Base-by-base conservation (phyloP, 2,113 vertebrate species). In the Orycteropus afer region DNA sequence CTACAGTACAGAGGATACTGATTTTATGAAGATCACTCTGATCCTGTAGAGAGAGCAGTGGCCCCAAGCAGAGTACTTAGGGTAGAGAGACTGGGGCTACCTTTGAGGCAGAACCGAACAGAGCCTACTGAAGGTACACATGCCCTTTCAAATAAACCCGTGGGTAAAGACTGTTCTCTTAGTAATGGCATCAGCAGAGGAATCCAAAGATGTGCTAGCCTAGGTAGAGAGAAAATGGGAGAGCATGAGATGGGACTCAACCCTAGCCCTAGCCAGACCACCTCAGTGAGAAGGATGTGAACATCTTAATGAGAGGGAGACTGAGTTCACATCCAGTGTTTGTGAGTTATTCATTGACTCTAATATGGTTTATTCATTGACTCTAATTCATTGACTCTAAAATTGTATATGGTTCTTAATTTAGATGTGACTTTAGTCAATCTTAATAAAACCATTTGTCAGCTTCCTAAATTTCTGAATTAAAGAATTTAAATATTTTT, bases 401-500 rank as follows among this genome's bases (percentile, higher is more conserved):
- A 32, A 18, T 37, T 84, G 11, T 32, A 51, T 37, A 69, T 20
- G 34, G 3, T 65, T 63, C 34, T 47, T 81, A 47, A 89, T 63
- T 89, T 77, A 55, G 15, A 4, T 63, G 7, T 22, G 71, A 53
- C 5, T 80, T 69, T 15, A 37, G 23, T 25, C 53, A 80, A 63
- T 63, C 27, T 27, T 61, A 65, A 37, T 29, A 71, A 57, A 59
- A 27, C 5, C 25, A 84, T 89, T 51, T 55, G 40, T 45, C 61
- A 37, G n/a, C 47, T 67, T 90, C 12, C 12, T 90, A 37, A 82
- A 81, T 40, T 67, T 94, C 34, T 79, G 63, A 83, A 67, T 57
- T 67, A 45, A 90, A 80, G 40, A 78, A 42, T 7, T 13, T 32
- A 79, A 45, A 71, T 40, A 71, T 42, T 59, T 40, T 67, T 29